Evolutionary conservation across 2,888 invertebrate genomes (phyloP), one percentile per base, ranked within the genome.

Genomic region (Hylaea fasciaria): DNA sequence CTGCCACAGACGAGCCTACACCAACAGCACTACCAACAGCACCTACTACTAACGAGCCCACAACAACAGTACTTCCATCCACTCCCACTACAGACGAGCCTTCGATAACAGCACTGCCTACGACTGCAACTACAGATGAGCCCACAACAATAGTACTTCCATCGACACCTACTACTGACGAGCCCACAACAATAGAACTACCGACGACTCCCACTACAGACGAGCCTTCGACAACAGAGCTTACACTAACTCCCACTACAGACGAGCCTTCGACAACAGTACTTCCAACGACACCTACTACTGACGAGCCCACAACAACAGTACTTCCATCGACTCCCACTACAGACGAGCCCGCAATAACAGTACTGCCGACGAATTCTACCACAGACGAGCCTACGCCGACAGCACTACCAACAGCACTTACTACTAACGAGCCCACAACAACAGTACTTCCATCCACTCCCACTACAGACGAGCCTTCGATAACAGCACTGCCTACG

Each of bases 271-370:
- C 0, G 46, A 29, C 29, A 37, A 13, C 28, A 5, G 29, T 3
- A 46, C 2, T 12, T 0, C 29, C 46, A 14, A 46, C 46, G 10
- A 32, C 45, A 13, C 17, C 39, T 28, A 56, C 48, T 29, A 14
- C 54, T 12, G 17, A 46, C 22, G n/a, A 11, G 12, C 37, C 52
- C 0, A 57, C 41, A 10, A 47, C 54, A 0, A 39, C 57, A 13
- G 55, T 37, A 0, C 0, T 47, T 0, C 47, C 60, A 1, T 60
- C 22, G 22, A 22, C 22, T 2, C 22, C 51, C 28, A 29, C 44
- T 0, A 65, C 62, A 1, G 17, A 14, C n/a, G 22, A 50, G 51
- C 22, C 55, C 0, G 29, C 35, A 37, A 47, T 35, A n/a, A 5
- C 5, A 17, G 10, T 12, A 2, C 22, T 0, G 13, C 35, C 12